Evolutionary conservation across 2,888 invertebrate species (phyloP).

Genomic region (Bombyx huttoni): DNA sequence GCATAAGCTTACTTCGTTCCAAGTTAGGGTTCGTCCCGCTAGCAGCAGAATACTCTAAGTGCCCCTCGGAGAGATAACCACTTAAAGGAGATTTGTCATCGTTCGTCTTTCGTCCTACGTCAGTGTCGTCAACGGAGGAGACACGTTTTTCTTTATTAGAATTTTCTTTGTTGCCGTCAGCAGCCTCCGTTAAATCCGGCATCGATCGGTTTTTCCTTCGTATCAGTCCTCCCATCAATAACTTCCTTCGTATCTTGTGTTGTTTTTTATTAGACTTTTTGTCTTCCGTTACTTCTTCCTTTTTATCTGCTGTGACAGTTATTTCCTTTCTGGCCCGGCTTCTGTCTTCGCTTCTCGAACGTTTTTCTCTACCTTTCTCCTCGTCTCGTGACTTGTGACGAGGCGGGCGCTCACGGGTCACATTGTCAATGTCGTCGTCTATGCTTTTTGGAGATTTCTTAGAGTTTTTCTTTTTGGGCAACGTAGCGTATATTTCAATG

Average conservation of each 20-base stretch:
- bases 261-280: constrained; percentile 87
- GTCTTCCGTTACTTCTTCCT: constrained; percentile 77
- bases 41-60: constrained; percentile 81
- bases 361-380: constrained; percentile 80
- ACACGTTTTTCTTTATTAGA: constrained; percentile 50
- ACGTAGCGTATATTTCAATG: constrained; percentile 92
- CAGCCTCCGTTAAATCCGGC: constrained; percentile 91
- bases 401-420: constrained; percentile 80
- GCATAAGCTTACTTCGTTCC: constrained; percentile 88
- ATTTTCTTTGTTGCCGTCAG: constrained; percentile 63
- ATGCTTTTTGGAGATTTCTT: constrained; percentile 76
- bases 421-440: constrained; percentile 82
- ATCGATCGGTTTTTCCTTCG: constrained; percentile 90
- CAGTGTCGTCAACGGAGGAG: constrained; percentile 82
- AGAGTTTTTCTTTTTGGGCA: constrained; percentile 87
- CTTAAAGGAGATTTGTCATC: constrained; percentile 76
- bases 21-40: constrained; percentile 83
- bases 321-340: constrained; percentile 82
- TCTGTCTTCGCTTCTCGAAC: constrained; percentile 88
- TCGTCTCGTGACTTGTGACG: constrained; percentile 80
- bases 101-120: constrained; percentile 76
- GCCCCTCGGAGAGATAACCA: constrained; percentile 90
- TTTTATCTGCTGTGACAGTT: constrained; percentile 72
- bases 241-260: constrained; percentile 89
- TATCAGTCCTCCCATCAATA: constrained; percentile 91